A percentile compares a stretch with the other conserved stretches of the same genome.
Conservation (phyloP, 2,113 vertebrate genomes). For the Menidia beryllina region DNA sequence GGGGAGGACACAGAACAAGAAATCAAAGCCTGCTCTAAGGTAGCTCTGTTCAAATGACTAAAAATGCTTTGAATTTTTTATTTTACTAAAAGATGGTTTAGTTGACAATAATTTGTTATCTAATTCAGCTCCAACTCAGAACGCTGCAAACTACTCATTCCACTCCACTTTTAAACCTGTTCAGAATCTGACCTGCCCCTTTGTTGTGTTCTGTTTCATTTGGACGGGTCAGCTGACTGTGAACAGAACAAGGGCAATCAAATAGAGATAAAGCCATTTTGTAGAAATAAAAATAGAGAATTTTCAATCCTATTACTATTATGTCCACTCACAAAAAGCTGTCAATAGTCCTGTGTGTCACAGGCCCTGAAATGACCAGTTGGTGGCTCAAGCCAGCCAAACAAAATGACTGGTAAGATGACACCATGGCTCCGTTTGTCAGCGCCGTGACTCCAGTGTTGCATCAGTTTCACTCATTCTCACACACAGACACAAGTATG, state of each 20-base stretch:
- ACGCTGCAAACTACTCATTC: not conserved
- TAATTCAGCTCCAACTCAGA: not conserved
- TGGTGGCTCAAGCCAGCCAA: not conserved
- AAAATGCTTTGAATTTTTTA: not conserved
- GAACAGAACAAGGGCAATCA: too few species aligned
- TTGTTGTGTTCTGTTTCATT: not conserved
- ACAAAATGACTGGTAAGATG: constrained; percentile 4
- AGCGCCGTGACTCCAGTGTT: constrained; percentile 27
- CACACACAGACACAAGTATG: not conserved
- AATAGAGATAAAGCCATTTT: not conserved
- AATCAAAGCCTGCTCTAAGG: not conserved
- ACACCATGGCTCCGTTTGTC: constrained; percentile 22
- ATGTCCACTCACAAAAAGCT: not conserved
- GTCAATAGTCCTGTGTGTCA: not conserved
- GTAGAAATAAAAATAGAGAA: too few species aligned
- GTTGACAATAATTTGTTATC: not conserved
- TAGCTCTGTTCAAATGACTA: not conserved
- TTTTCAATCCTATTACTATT: too few species aligned
- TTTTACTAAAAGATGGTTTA: not conserved
- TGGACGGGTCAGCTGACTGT: not conserved
- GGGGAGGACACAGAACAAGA: not conserved
- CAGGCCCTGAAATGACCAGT: not conserved
- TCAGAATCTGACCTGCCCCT: not conserved
- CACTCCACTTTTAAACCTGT: not conserved
- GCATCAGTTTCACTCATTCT: constrained; percentile 8